Evolutionary conservation across 2,888 invertebrate species (phyloP), one percentile per base, ranked within the genome.

Genomic region (Globia sparganii): DNA sequence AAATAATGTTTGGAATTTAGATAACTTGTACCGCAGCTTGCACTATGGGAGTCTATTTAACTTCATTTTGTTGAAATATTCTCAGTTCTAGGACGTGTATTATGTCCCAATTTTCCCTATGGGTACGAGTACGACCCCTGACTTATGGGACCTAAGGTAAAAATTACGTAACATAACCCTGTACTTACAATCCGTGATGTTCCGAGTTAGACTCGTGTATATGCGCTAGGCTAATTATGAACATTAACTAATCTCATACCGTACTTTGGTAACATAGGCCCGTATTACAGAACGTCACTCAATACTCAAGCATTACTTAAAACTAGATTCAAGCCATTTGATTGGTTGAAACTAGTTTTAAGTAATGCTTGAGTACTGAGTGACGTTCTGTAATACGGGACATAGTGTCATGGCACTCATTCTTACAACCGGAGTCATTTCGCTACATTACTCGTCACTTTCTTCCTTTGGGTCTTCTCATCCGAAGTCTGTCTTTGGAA

Each of bases 401-500:
- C n/a, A n/a, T 89, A 86, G 88, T 94, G 93, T 94, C 94, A 96
- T 95, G 96, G 96, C 96, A 96, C 96, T 91, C 81, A 91, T 73
- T 92, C 91, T 85, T 78, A 78, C 67, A 82, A 84, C 83, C 68
- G 69, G 66, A 87, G 83, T 87, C 86, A 87, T 83, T 87, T 87
- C 46, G 84, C 81, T 71, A 80, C 73, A 75, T 87, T 89, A 68
- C 77, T 89, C 31, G 79, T 93, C 62, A 93, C 84, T 93, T 95
- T 96, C 89, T 95, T 96, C 84, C 95, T 93, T 84, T 95, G 95
- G 61, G 92, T 90, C 82, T 96, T 96, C 81, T 96, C 96, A 65
- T 96, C 95, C 34, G 97, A 95, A 56, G 97, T 97, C 92, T 97
- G 97, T 82, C 97, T 94, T 94, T 98, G 98, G 93, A 98, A 98